Evolutionary conservation across 2,113 vertebrate genomes (phyloP), one percentile per base, ranked within the genome.

Genomic region (Danionella cerebrum): DNA sequence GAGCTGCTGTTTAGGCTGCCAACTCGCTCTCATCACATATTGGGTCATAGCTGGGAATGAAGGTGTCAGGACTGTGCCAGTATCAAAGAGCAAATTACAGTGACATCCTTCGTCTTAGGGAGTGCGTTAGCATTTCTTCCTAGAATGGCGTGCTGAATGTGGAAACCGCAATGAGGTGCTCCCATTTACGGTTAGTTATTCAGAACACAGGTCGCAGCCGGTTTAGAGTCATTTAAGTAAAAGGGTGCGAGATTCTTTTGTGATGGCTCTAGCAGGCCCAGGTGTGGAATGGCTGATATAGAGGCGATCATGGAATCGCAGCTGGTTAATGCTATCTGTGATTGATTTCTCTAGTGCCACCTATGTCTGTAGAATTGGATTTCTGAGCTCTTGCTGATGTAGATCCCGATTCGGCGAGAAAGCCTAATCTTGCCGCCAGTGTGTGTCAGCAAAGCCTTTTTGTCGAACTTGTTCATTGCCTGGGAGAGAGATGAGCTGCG

Each of bases 341-440:
- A 74, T 69, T 73, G 72, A 78, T 73, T 76, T 67, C 29, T 70
- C 68, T 54, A 62, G 42, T 71, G 51, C 55, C 38, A 52, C 53
- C 63, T 41, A 44, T 71, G 52, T 70, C 19, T 74, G 60, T 69
- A 70, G 44, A 80, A 74, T 70, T 72, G 54, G 55, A 76, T 70
- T 67, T 63, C 39, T 44, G 51, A 59, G n/a, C 50, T 18, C 65
- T 44, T 73, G 39, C 12, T 35, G 67, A 65, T 64, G 70, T 63
- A 45, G 24, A 69, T 66, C 59, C 53, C 52, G 41, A 24, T 41
- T 70, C 22, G 42, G 51, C 21, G 11, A n/a, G 36, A 62, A 64
- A 57, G 47, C 41, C 53, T 35, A 16, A 54, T 69, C 39, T 57
- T 6, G 19, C 25, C 57, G 10, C 50, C 55, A 66, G 55, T 52